Percentiles rank a stretch among this genome's conserved stretches.
Evolutionary conservation across 2,888 invertebrate species (phyloP).

Genomic region (Caenorhabditis sp.): DNA sequence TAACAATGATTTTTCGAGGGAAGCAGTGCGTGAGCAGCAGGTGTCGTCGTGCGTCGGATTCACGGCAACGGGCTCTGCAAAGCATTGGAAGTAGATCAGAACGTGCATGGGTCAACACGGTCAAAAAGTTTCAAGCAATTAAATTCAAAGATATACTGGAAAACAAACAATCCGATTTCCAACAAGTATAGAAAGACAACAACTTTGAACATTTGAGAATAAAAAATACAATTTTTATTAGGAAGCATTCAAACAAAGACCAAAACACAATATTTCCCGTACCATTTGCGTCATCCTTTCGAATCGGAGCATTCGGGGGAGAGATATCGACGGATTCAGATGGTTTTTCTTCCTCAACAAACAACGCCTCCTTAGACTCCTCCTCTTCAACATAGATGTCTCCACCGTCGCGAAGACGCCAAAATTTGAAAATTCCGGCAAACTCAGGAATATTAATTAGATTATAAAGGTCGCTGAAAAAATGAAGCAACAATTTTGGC

Average conservation of each 20-base stretch:
- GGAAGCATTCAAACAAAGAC: neutral
- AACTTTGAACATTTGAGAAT: neutral
- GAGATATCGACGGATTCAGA: neutral
- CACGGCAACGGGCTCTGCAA: neutral
- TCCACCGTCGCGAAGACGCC: conserved; percentile 14
- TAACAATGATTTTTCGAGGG: neutral
- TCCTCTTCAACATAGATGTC: conserved; percentile 40
- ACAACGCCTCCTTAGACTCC: neutral
- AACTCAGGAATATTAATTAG: conserved; percentile 17
- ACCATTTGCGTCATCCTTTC: conserved; percentile 8
- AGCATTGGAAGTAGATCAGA: neutral
- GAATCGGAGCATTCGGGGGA: neutral
- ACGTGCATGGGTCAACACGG: neutral
- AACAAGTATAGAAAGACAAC: too few relatives aligned
- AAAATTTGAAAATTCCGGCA: conserved; percentile 22
- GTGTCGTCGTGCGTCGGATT: neutral
- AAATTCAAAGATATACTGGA: too few relatives aligned
- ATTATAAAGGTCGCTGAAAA: conserved; percentile 35
- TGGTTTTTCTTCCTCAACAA: neutral
- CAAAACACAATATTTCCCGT: neutral
- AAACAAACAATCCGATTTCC: too few relatives aligned
- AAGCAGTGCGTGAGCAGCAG: neutral
- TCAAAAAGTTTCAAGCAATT: neutral
- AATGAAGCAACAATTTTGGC: too few relatives aligned
- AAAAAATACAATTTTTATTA: conserved; percentile 11